Conservation (phyloP, 1,140 invertebrate genomes). For the Drosophila busckii region DNA sequence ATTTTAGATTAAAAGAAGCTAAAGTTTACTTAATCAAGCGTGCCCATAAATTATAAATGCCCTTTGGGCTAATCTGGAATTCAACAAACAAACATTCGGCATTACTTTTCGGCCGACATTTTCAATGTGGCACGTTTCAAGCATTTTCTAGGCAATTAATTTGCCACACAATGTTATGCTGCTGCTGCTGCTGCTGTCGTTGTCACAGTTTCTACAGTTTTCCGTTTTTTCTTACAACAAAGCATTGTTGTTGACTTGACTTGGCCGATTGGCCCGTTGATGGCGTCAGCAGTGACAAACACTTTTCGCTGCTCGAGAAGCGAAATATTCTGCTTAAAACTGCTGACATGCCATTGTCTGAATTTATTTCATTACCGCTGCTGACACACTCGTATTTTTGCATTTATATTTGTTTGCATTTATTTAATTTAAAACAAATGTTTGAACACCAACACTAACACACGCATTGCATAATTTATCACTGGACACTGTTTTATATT, state of each 20-base stretch:
- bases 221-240: not conserved
- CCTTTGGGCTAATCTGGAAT: too few species aligned
- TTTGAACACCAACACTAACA: slow-evolving; percentile 23
- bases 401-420: slow-evolving; percentile 14
- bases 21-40: too few species aligned
- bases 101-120: too few species aligned
- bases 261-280: slow-evolving; percentile 29
- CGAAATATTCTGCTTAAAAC: slow-evolving; percentile 42
- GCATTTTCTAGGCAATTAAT: too few species aligned
- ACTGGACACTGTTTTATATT: not conserved
- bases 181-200: slow-evolving; percentile 2
- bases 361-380: slow-evolving; percentile 48
- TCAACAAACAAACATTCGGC: too few species aligned
- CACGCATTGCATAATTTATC: slow-evolving; percentile 35
- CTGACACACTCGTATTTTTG: slow-evolving; percentile 15
- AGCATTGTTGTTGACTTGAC: slow-evolving; percentile 1
- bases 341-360: slow-evolving; percentile 37
- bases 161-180: too few species aligned
- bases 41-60: too few species aligned
- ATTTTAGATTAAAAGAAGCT: too few species aligned
- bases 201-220: slow-evolving; percentile 1
- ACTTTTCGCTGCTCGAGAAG: slow-evolving; percentile 31
- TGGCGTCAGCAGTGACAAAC: slow-evolving; percentile 58
- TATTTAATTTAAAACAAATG: not conserved
- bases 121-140: too few species aligned